These are phyloP conservation scores for Bungarus multicinctus DNA, from an alignment of 2,113 vertebrate species.

Conservation along the genomic window DNA sequence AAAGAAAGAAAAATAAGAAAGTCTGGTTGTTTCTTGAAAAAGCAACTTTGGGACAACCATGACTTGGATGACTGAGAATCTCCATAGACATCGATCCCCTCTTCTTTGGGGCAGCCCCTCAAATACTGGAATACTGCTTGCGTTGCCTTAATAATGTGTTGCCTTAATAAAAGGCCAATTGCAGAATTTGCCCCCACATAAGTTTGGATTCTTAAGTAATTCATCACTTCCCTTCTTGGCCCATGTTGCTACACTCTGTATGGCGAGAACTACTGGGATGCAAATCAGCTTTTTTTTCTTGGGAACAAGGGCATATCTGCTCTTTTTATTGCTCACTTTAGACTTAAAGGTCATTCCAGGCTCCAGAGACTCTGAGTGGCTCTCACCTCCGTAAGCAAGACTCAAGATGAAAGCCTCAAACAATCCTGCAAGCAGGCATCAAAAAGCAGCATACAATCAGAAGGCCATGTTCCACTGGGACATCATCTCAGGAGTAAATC, in stretches of 20 bases:
- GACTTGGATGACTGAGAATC: no score
- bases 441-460: neutral
- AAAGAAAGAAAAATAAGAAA: no score
- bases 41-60: no score
- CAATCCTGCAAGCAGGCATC: neutral
- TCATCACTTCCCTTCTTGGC: neutral
- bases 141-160: no score
- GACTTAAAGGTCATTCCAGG: neutral
- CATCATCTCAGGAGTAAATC: neutral
- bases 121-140: no score
- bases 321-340: neutral
- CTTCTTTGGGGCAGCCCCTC: no score
- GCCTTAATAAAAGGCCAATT: neutral
- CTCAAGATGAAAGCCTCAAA: neutral
- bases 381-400: neutral
- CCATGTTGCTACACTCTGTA: neutral
- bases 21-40: no score
- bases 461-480: neutral
- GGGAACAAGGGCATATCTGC: neutral
- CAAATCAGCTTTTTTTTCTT: neutral
- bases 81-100: no score
- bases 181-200: neutral
- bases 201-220: neutral
- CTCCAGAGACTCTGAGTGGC: neutral
- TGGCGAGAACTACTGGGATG: neutral